Percentiles rank a stretch among this genome's conserved stretches.
Evolutionary conservation across 2,888 invertebrate species (phyloP).

Genomic region (Panopea generosa): DNA sequence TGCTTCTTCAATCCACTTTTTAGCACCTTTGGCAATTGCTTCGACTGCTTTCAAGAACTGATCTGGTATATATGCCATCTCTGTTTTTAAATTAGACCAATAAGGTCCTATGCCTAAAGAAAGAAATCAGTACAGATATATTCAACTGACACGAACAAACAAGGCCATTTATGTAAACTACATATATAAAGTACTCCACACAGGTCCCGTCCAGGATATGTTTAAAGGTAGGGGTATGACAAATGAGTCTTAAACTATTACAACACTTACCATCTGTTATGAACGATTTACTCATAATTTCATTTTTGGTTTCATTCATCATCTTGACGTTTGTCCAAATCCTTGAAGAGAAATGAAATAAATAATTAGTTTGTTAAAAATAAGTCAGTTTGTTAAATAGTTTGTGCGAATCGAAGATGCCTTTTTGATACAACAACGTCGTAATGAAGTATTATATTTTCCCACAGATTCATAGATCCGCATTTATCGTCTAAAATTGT

Average conservation of each 20-base stretch:
- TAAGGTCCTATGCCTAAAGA: constrained; percentile 68
- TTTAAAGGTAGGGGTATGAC: too few species aligned
- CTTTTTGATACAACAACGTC: too few species aligned
- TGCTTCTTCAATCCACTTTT: constrained; percentile 59
- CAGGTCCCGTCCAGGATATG: too few species aligned
- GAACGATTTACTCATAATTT: constrained; percentile 43
- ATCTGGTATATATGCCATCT: constrained; percentile 55
- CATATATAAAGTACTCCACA: too few species aligned
- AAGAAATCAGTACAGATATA: neutral
- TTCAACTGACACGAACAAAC: constrained; percentile 38
- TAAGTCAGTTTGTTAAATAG: too few species aligned
- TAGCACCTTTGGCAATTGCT: constrained; percentile 51
- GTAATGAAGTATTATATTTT: too few species aligned
- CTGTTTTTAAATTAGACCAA: constrained; percentile 69
- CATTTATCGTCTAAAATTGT: too few species aligned
- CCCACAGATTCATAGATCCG: too few species aligned
- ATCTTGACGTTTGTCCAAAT: constrained; percentile 24
- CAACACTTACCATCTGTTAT: constrained; percentile 33
- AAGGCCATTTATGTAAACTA: too few species aligned
- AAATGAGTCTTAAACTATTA: too few species aligned
- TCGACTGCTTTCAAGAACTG: constrained; percentile 52
- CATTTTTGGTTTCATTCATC: constrained; percentile 31
- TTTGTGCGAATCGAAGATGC: too few species aligned
- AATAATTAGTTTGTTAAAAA: too few species aligned
- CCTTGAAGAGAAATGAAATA: constrained; percentile 12